Evolutionary conservation across 1,140 invertebrate genomes (phyloP).

Genomic region (Zelostemma sp.): DNA sequence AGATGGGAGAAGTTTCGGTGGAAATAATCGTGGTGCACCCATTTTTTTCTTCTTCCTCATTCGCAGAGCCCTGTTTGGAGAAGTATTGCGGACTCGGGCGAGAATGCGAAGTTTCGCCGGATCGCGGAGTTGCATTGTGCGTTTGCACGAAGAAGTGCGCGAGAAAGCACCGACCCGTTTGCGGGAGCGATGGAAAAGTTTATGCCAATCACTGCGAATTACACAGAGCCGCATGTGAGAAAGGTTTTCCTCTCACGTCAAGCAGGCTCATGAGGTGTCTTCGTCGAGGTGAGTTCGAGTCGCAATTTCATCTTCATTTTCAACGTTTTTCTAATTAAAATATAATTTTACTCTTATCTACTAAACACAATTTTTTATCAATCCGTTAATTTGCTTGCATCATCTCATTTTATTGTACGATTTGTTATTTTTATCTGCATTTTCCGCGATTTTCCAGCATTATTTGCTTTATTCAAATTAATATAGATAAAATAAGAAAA

Average conservation of each 20-base stretch:
- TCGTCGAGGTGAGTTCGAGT: conserved; percentile 63
- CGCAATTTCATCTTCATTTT: too few relatives aligned
- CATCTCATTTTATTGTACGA: too few relatives aligned
- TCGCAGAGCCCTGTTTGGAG: conserved; percentile 75
- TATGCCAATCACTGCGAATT: conserved; percentile 85
- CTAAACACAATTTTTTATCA: too few relatives aligned
- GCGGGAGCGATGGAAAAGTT: conserved; percentile 80
- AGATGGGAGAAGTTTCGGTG: too few relatives aligned
- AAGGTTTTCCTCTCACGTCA: conserved; percentile 73
- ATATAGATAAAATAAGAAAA: too few relatives aligned
- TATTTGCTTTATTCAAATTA: too few relatives aligned
- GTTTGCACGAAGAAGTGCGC: conserved; percentile 75
- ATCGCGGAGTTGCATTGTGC: conserved; percentile 72
- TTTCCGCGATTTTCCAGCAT: too few relatives aligned
- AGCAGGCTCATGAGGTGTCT: conserved; percentile 70
- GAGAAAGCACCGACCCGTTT: conserved; percentile 74
- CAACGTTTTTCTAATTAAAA: too few relatives aligned
- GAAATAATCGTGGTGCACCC: too few relatives aligned
- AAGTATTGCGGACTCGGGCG: conserved; percentile 79
- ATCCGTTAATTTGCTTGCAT: too few relatives aligned
- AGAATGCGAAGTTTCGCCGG: conserved; percentile 73
- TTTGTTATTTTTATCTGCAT: too few relatives aligned
- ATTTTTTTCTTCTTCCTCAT: not conserved
- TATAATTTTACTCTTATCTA: too few relatives aligned
- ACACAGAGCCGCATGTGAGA: conserved; percentile 78